A percentile compares a stretch with the other conserved stretches of the same genome.
Conservation (phyloP, 2,888 invertebrate species). For the Blomia tropicalis region DNA sequence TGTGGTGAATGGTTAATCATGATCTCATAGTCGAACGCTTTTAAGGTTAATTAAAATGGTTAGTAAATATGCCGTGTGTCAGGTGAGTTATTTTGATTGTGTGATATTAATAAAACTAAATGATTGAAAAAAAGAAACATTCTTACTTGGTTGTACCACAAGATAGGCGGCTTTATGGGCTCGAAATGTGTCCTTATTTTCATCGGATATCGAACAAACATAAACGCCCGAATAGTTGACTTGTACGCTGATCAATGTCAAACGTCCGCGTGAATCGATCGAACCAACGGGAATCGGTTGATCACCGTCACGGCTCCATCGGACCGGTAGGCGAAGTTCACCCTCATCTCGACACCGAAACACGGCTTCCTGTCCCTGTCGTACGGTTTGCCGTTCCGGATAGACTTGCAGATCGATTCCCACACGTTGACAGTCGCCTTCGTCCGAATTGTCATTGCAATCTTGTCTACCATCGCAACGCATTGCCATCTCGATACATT, state of each 20-base stretch:
- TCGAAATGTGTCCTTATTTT: not conserved
- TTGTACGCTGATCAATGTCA: slow-evolving; percentile 68
- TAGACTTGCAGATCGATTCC: slow-evolving; percentile 50
- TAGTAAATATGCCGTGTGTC: not conserved
- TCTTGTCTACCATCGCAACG: slow-evolving; percentile 79
- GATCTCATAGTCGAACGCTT: slow-evolving; percentile 15
- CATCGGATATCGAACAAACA: slow-evolving; percentile 43
- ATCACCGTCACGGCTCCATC: slow-evolving; percentile 53
- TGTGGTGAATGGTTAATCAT: slow-evolving; percentile 10
- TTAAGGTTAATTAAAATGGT: not conserved
- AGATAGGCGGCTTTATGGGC: slow-evolving; percentile 47
- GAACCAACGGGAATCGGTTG: slow-evolving; percentile 58
- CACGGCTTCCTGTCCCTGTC: slow-evolving; percentile 76
- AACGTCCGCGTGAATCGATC: slow-evolving; percentile 55
- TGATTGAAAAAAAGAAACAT: not conserved
- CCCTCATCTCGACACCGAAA: slow-evolving; percentile 85
- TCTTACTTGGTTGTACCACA: slow-evolving; percentile 59
- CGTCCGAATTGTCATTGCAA: slow-evolving; percentile 75
- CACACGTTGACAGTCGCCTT: slow-evolving; percentile 52
- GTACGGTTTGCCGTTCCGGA: slow-evolving; percentile 57
- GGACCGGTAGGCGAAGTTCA: slow-evolving; percentile 53
- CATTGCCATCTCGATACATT: slow-evolving; percentile 56
- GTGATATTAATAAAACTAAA: not conserved
- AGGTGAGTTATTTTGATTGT: not conserved
- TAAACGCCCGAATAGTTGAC: slow-evolving; percentile 61